phyloP scores from a whole-genome alignment of 2,797 vertebrate genomes.

The Tinamus major region DNA sequence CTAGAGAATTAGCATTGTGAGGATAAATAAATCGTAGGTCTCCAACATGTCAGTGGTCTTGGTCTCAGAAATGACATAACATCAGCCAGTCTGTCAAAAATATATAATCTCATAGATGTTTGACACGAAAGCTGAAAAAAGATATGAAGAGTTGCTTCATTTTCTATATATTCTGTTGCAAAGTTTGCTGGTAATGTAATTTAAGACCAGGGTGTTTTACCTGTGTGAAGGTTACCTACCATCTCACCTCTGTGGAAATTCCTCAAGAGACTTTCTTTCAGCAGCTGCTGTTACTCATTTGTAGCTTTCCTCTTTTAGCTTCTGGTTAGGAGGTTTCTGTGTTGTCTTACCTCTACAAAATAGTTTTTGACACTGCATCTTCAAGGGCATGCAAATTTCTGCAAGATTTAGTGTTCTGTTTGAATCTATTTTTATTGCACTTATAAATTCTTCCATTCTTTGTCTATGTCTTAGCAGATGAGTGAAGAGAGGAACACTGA shows the following conservation, averaged over 20 bases:
- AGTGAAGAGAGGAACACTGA: background rate
- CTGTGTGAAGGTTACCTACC: background rate
- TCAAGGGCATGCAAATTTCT: background rate
- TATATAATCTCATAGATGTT: fast-evolving
- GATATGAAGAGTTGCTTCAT: background rate
- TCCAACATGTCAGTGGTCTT: background rate
- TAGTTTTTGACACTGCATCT: background rate
- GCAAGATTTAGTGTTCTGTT: background rate
- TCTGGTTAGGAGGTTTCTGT: background rate
- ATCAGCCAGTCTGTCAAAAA: background rate
- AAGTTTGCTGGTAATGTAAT: background rate
- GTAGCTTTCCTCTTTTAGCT: background rate
- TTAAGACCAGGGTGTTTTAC: background rate
- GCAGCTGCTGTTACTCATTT: background rate
- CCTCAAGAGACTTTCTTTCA: background rate
- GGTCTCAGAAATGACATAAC: background rate
- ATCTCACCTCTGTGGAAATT: background rate
- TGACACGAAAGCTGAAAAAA: background rate
- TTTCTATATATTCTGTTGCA: background rate
- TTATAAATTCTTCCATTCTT: background rate
- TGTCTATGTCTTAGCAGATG: background rate
- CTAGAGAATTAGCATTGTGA: background rate
- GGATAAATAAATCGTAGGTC: fast-evolving
- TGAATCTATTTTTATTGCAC: background rate
- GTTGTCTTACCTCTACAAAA: background rate